Base-by-base conservation (phyloP, 92 coral and sea anemone genomes). In the Desmophyllum pertusum region DNA sequence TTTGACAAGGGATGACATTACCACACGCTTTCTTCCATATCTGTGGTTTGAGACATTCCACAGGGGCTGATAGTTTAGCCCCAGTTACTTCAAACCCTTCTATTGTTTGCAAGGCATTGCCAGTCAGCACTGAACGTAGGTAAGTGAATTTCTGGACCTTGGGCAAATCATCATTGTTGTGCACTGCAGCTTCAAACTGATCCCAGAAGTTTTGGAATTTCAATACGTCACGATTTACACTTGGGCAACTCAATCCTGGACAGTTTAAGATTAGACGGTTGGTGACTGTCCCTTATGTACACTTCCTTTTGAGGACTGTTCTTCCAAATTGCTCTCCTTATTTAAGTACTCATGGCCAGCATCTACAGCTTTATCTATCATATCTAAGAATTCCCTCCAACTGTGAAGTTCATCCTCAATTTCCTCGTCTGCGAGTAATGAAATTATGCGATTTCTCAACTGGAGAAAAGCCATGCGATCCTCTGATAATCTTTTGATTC, bases 41-140 rank as follows among this genome's bases (percentile, higher is more conserved):
- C 86, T 73, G 77, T 86, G n/a, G 90, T 62, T 40, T 80, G 67
- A 86, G 80, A 21, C 86, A 79, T 37, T 87, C 79, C 0, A 75
- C 90, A 30, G 87, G 43, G 75, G 83, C 31, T 43, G 41, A 59
- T 71, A 76, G 73, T 66, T 77, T n/a, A n/a, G n/a, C n/a, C n/a
- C n/a, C n/a, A n/a, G n/a, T n/a, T n/a, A n/a, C n/a, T n/a, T n/a
- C n/a, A n/a, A n/a, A n/a, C n/a, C n/a, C n/a, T n/a, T n/a, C n/a
- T n/a, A n/a, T n/a, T n/a, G n/a, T n/a, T n/a, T n/a, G n/a, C n/a
- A n/a, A n/a, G n/a, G n/a, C n/a, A n/a, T n/a, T n/a, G n/a, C n/a
- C n/a, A n/a, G n/a, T n/a, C n/a, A n/a, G n/a, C n/a, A n/a, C n/a
- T n/a, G n/a, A n/a, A n/a, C n/a, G n/a, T n/a, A n/a, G n/a, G n/a